Evolutionary conservation across 2,888 invertebrate genomes (phyloP).

Genomic region (Calameuta idolon): DNA sequence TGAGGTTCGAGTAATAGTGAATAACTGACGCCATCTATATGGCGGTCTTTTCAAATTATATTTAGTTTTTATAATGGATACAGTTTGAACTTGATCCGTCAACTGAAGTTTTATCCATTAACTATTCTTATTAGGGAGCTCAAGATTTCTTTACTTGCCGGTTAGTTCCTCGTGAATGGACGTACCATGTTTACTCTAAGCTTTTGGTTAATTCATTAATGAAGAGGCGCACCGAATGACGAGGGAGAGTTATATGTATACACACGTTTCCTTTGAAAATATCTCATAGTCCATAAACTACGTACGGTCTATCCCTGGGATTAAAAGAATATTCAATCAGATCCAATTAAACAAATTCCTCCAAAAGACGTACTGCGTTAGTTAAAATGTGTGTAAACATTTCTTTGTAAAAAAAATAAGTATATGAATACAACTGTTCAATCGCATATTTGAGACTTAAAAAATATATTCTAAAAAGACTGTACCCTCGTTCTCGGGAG

Average conservation of each 20-base stretch:
- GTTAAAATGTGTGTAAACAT: neutral
- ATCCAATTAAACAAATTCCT: neutral
- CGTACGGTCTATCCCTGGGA: neutral
- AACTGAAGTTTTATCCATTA: neutral
- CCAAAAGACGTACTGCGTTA: neutral
- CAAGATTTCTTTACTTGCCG: neutral
- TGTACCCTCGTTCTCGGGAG: neutral
- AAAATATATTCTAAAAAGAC: neutral
- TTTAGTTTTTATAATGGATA: neutral
- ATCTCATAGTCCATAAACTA: neutral
- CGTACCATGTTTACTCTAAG: conserved; percentile 56
- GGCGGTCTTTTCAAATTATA: neutral
- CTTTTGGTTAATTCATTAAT: neutral
- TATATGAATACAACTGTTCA: neutral
- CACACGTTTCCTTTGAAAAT: neutral
- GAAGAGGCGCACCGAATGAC: neutral
- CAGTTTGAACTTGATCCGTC: neutral
- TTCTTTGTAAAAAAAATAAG: neutral
- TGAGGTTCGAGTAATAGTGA: neutral
- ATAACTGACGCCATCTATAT: neutral
- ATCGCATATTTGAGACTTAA: neutral
- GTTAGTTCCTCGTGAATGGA: conserved; percentile 53
- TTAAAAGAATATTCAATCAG: neutral
- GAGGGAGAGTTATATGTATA: neutral
- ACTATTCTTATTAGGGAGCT: neutral